These are phyloP conservation scores for Telmatherina bonti DNA, from an alignment of 2,797 vertebrate genomes.

Conservation along the genomic window DNA sequence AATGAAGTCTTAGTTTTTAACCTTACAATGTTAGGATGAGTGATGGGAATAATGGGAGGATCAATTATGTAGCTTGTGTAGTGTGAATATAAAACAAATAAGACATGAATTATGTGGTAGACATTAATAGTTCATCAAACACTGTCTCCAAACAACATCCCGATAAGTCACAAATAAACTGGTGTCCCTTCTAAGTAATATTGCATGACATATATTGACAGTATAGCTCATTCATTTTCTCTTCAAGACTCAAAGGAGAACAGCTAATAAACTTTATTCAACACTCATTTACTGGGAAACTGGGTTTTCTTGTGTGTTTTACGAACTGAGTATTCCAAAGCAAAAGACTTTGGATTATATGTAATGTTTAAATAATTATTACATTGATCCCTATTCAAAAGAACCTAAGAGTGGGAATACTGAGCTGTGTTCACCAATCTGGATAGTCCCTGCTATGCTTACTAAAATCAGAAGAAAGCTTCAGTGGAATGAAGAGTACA, in stretches of 20 bases:
- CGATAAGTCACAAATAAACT: slow-evolving; percentile 14
- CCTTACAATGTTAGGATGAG: slow-evolving; percentile 40
- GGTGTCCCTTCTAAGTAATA: slow-evolving; percentile 8
- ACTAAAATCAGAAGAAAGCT: slow-evolving; percentile 30
- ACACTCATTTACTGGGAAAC: slow-evolving; percentile 14
- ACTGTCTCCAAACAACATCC: slow-evolving; percentile 32
- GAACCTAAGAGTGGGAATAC: too few species aligned
- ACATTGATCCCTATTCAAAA: too few species aligned
- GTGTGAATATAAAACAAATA: slow-evolving; percentile 49
- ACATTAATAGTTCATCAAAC: slow-evolving; percentile 38
- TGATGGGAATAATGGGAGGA: slow-evolving; percentile 54
- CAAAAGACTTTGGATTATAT: too few species aligned
- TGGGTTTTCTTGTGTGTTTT: too few species aligned
- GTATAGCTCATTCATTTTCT: slow-evolving; percentile 18
- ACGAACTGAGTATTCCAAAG: too few species aligned
- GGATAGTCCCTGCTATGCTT: slow-evolving; percentile 34
- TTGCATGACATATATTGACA: slow-evolving; percentile 12
- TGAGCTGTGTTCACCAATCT: too few species aligned
- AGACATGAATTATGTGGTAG: slow-evolving; percentile 48
- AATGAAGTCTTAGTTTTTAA: slow-evolving; percentile 33
- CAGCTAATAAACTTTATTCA: slow-evolving; percentile 17
- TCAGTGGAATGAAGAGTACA: slow-evolving; percentile 41
- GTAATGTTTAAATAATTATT: too few species aligned
- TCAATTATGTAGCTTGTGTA: slow-evolving; percentile 55
- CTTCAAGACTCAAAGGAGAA: slow-evolving; percentile 11